These are phyloP conservation scores for Lagorchestes hirsutus DNA, from an alignment of 2,797 vertebrate genomes.

Conservation along the genomic window DNA sequence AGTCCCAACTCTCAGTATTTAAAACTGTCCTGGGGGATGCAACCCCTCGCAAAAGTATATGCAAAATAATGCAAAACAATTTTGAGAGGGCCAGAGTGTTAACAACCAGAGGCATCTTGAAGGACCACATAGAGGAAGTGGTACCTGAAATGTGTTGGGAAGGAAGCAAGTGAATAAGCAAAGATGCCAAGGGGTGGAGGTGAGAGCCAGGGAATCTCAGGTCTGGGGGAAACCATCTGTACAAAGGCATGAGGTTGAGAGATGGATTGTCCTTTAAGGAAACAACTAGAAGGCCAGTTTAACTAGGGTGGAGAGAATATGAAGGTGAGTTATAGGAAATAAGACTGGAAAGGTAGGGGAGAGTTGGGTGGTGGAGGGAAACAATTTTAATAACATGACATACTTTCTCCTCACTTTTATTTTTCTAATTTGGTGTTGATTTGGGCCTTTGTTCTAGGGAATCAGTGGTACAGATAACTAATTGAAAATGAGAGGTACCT, in stretches of 20 bases:
- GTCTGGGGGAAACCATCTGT: neutral
- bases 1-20: neutral
- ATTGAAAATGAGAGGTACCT: neutral
- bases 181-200: neutral
- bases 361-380: neutral
- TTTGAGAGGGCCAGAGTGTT: neutral
- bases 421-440: neutral
- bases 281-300: neutral
- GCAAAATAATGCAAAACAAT: neutral
- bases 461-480: neutral
- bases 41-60: neutral
- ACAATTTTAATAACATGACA: neutral
- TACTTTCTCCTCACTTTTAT: neutral
- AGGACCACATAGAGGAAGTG: neutral
- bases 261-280: neutral
- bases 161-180: neutral
- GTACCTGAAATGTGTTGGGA: neutral
- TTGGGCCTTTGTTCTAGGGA: neutral
- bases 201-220: neutral
- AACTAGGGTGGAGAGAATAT: neutral
- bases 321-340: neutral
- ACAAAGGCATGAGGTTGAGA: neutral
- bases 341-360: neutral
- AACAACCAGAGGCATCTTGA: neutral
- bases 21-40: neutral